Base-by-base conservation (phyloP, 2,888 invertebrate species). In the Tineola bisselliella region DNA sequence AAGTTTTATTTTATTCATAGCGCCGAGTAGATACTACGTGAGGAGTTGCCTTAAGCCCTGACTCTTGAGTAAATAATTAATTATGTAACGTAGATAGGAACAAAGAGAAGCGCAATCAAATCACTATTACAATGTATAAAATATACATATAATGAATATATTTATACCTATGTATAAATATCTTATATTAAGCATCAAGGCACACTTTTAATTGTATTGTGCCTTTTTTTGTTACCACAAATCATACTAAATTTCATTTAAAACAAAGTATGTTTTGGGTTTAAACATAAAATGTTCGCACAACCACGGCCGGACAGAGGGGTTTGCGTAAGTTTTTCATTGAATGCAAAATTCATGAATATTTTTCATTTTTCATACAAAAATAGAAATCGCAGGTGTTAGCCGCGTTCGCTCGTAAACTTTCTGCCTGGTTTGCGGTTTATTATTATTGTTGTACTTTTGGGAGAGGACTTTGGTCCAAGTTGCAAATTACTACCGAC, bases 1-100 rank as follows among this genome's bases (percentile, higher is more conserved):
- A 66, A 65, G 68, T 66, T 68, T 70, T 76, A 70, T 73, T 73
- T 77, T 75, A 77, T 75, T 76, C 70, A 75, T 75, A 67, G 64
- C 65, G 66, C 64, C 63, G 66, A 67, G 62, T 66, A 17, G 48
- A 6, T 48, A 44, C 44, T 66, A 71, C 66, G 69, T 68, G 69
- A 68, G 69, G 59, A 67, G 65, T 63, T 67, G 65, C 65, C 64
- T 69, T 62, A 68, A 67, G 63, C 64, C 44, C 13, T 66, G 63
- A 64, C 61, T 62, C 62, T 62, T 61, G 59, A 44, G 61, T 68
- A 62, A 67, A 67, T 70, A 69, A 67, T 66, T 68, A 66, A 65
- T 61, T 48, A 48, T 15, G 4, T 48, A 15, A 65, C 61, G 61
- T 60, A 61, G 38, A 62, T 60, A 15, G 48, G 15, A 48, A 48